Evolutionary conservation across 2,888 invertebrate genomes (phyloP).

Genomic region (Orthonychiurus folsomi): DNA sequence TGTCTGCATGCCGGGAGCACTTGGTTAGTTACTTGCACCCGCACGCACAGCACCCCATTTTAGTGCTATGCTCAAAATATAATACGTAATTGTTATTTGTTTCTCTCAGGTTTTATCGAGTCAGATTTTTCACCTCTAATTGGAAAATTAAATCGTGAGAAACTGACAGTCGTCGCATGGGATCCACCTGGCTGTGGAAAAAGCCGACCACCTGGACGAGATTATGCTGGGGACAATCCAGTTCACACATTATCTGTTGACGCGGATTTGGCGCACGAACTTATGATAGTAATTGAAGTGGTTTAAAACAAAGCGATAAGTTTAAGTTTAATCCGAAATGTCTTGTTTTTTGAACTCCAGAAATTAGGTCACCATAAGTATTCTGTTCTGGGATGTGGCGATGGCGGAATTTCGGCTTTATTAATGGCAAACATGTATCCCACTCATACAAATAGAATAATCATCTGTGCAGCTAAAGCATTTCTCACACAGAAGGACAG

Average conservation of each 20-base stretch:
- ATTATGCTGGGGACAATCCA: too few relatives aligned
- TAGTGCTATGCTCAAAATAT: too few relatives aligned
- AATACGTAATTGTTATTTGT: too few relatives aligned
- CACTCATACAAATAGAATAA: slow-evolving; percentile 43
- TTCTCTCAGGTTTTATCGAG: slow-evolving; percentile 27
- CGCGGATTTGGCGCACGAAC: slow-evolving; percentile 43
- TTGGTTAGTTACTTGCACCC: too few relatives aligned
- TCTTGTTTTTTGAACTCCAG: slow-evolving; percentile 34
- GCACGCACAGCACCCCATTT: too few relatives aligned
- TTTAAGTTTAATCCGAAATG: slow-evolving; percentile 5
- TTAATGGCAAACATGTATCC: slow-evolving; percentile 44
- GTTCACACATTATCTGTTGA: slow-evolving; percentile 43
- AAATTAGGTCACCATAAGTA: slow-evolving; percentile 41
- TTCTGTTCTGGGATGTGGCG: slow-evolving; percentile 47
- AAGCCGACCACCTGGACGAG: slow-evolving; percentile 44
- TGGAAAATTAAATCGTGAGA: slow-evolving; percentile 50
- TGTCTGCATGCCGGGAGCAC: slow-evolving; percentile 67
- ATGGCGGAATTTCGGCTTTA: slow-evolving; percentile 45
- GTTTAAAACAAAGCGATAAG: slow-evolving; percentile 9
- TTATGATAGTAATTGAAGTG: slow-evolving; percentile 43
- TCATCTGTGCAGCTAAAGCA: slow-evolving; percentile 39
- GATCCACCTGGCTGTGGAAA: slow-evolving; percentile 52
- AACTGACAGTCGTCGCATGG: slow-evolving; percentile 61
- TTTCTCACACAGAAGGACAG: slow-evolving; percentile 1
- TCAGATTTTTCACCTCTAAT: slow-evolving; percentile 31